Evolutionary conservation across 1,140 invertebrate species (phyloP).

Genomic region (Agrilus planipennis): DNA sequence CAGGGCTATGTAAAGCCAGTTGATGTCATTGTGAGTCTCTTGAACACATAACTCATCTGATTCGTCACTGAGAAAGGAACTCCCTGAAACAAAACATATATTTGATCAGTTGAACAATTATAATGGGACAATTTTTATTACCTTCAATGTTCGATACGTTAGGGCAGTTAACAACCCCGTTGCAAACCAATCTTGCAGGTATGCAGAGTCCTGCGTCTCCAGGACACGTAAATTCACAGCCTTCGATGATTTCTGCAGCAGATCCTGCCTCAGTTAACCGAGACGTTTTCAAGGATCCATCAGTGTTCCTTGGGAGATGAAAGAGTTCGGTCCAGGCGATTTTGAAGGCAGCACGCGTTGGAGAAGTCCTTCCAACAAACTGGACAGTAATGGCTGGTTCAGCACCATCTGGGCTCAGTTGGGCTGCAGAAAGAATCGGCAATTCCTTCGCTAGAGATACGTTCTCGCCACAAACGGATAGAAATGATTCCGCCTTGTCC

Average conservation of each 20-base stretch:
- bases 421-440: slow-evolving; percentile 61
- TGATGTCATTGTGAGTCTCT: slow-evolving; percentile 36
- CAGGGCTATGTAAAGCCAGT: slow-evolving; percentile 41
- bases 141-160: slow-evolving; percentile 37
- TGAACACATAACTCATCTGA: slow-evolving; percentile 48
- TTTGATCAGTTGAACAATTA: slow-evolving; percentile 4
- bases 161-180: slow-evolving; percentile 78
- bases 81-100: slow-evolving; percentile 24
- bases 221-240: slow-evolving; percentile 73
- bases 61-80: slow-evolving; percentile 49
- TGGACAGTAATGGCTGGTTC: slow-evolving; percentile 37
- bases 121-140: slow-evolving; percentile 11
- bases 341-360: slow-evolving; percentile 69
- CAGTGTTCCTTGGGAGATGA: slow-evolving; percentile 68
- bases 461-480: slow-evolving; percentile 73
- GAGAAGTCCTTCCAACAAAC: slow-evolving; percentile 44
- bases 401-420: slow-evolving; percentile 52
- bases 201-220: slow-evolving; percentile 71
- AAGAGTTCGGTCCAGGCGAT: slow-evolving; percentile 83
- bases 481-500: slow-evolving; percentile 52
- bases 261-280: slow-evolving; percentile 48
- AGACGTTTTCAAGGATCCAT: slow-evolving; percentile 60
- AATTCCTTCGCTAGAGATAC: slow-evolving; percentile 62
- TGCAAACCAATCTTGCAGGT: slow-evolving; percentile 66
- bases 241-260: slow-evolving; percentile 34